Evolutionary conservation across 2,888 invertebrate species (phyloP), one percentile per base, ranked within the genome.

Genomic region (Agrochola lota): DNA sequence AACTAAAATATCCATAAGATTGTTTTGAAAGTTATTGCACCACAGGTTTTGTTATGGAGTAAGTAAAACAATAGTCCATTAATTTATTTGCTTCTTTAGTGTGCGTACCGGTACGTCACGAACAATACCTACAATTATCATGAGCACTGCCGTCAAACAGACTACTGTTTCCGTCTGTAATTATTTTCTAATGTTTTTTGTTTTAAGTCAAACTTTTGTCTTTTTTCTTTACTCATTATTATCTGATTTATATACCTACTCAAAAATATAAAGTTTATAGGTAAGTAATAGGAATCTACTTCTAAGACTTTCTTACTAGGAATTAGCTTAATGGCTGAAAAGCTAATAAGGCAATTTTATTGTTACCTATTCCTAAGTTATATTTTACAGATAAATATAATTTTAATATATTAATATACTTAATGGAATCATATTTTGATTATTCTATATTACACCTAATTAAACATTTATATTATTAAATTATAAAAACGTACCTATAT

Each of bases 31-130:
- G 49, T 57, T 62, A 59, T 59, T 66, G 40, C 67, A 52, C 43
- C 17, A 49, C 26, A 71, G 12, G 52, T 67, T 67, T 55, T 55
- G 30, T 60, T 55, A 71, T 63, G 46, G 49, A 63, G 40, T 69
- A 52, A 71, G 46, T 74, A 55, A 68, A 81, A 88, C 88, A 88
- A 88, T 84, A 85, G 80, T 59, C 60, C 60, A 46, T 72, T 86
- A 81, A 85, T 86, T 78, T 82, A 79, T 85, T 83, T 85, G 64
- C 46, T 67, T 88, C 63, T 71, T 40, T 60, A 78, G 35, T 23
- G 57, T 52, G 57, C n/a, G 57, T 57, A 57, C 11, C n/a, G 57
- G 9, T 57, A 40, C 20, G 40, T 59, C 30, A n/a, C 15, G n/a
- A 66, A 78, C 78, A 78, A 72, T 46, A 43, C 71, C 17, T 55